These are phyloP conservation scores for Enteromius viviparus DNA, from an alignment of 2,797 vertebrate genomes.

Conservation along the genomic window DNA sequence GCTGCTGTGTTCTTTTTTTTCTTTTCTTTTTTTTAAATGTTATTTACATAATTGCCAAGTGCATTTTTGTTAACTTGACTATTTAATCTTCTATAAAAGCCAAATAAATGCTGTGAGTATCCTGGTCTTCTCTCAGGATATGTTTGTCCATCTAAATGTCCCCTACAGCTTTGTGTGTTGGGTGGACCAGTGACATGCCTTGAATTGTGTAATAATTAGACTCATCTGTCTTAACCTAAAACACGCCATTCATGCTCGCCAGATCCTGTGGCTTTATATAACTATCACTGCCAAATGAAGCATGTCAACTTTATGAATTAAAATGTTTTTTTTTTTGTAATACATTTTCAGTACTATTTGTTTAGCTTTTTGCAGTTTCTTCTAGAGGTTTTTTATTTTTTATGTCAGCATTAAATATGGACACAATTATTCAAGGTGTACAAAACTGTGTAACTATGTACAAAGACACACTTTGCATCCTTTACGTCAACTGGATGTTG, in stretches of 20 bases:
- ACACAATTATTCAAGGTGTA: slow-evolving; percentile 1
- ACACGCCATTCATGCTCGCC: slow-evolving; percentile 46
- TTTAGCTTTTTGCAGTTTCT: not conserved
- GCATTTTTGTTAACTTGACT: slow-evolving; percentile 60
- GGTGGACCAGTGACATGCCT: slow-evolving; percentile 68
- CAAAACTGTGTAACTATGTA: slow-evolving; percentile 54
- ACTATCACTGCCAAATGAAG: slow-evolving; percentile 43
- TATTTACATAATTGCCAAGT: slow-evolving; percentile 75
- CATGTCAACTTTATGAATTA: slow-evolving; percentile 9
- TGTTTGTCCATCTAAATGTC: slow-evolving; percentile 33
- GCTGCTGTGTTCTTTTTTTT: slow-evolving; percentile 66
- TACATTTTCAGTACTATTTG: not conserved
- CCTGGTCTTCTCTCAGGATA: slow-evolving; percentile 21
- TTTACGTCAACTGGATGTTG: slow-evolving; percentile 56
- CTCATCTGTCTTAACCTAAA: slow-evolving; percentile 35
- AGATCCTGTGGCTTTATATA: slow-evolving; percentile 17
- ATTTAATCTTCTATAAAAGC: slow-evolving; percentile 60
- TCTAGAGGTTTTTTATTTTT: slow-evolving; percentile 3
- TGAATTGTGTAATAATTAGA: slow-evolving; percentile 58
- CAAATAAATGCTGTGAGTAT: slow-evolving; percentile 60
- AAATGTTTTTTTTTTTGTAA: slow-evolving; percentile 7
- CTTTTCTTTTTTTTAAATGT: slow-evolving; percentile 67
- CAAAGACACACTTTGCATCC: slow-evolving; percentile 60
- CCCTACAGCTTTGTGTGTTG: slow-evolving; percentile 38
- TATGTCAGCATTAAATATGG: slow-evolving; percentile 5